Base-by-base conservation (phyloP, 2,888 invertebrate genomes). In the Drosophila nigricruria region DNA sequence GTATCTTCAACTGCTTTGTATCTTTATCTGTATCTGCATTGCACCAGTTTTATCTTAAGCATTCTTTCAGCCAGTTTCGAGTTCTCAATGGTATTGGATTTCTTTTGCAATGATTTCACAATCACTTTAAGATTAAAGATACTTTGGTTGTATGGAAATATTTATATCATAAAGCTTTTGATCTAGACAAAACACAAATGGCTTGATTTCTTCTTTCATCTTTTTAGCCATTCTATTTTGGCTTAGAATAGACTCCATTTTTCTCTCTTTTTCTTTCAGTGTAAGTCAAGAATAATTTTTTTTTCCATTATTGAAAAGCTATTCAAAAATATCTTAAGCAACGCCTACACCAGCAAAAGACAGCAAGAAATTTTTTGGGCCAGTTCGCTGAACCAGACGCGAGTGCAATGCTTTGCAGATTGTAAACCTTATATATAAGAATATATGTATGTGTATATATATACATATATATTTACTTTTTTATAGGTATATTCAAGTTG, bases 361-460 rank as follows among this genome's bases (percentile, higher is more conserved):
- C n/a, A 36, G 9, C 18, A 3, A 32, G 5, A 25, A 30, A 6
- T 23, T 20, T 45, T 32, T 25, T 42, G 8, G 60, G 42, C 12
- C 32, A 43, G 61, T 62, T 62, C 43, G 43, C 52, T 59, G 59
- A 59, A 59, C 57, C 34, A 36, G 57, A 16, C 57, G 25, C 57
- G 57, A 25, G 34, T 34, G 34, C 16, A 59, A 32, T 10, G 23
- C 30, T 62, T 62, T 61, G 34, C 62, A 38, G 62, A 30, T 62
- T 23, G 12, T 32, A 40, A 40, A 20, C 43, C 34, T 43, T 27
- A 38, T 27, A 53, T 53, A 14, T 34, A 58, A n/a, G 12, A 16
- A 23, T n/a, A 60, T 42, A 23, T 9, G 45, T 42, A 43, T n/a
- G 9, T 23, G 10, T 10, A 30, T 25, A 20, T 20, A 25, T 38